These are phyloP conservation scores for Pipa parva DNA, from an alignment of 2,113 vertebrate species.

Conservation along the genomic window DNA sequence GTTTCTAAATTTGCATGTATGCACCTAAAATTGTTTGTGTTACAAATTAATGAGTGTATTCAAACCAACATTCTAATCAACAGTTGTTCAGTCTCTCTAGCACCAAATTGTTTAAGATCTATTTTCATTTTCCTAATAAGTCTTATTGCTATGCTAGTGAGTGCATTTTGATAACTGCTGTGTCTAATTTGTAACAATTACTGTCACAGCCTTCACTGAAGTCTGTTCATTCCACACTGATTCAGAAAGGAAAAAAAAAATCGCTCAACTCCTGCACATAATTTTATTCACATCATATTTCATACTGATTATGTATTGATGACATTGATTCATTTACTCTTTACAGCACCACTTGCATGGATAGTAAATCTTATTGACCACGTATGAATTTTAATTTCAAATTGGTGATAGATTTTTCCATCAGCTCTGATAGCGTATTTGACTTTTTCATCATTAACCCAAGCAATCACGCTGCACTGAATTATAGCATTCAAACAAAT, in stretches of 20 bases:
- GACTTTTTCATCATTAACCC: constrained; percentile 82
- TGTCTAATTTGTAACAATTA: constrained; percentile 90
- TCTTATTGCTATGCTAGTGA: constrained; percentile 76
- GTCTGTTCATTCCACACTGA: constrained; percentile 74
- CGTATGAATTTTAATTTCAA: constrained; percentile 94
- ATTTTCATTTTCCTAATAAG: constrained; percentile 78
- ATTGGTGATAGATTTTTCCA: constrained; percentile 91
- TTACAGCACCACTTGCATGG: constrained; percentile 81
- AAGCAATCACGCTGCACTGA: constrained; percentile 76
- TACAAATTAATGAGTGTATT: constrained; percentile 3
- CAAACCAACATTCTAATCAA: constrained; percentile 55
- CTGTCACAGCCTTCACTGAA: constrained; percentile 77
- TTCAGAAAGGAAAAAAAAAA: constrained; percentile 65
- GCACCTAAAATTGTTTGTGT: neutral
- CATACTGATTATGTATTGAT: constrained; percentile 92
- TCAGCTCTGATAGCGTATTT: constrained; percentile 87
- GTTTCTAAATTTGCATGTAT: neutral
- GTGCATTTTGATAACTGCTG: constrained; percentile 78
- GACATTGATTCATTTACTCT: constrained; percentile 88
- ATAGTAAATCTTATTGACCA: constrained; percentile 94
- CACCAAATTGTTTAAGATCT: constrained; percentile 69
- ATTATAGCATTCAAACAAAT: constrained; percentile 82
- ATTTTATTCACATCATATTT: constrained; percentile 89
- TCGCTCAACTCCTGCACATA: constrained; percentile 75
- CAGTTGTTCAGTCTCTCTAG: constrained; percentile 63